These are phyloP conservation scores for Meloidogyne exigua DNA, from an alignment of 1,140 invertebrate species.

Conservation along the genomic window DNA sequence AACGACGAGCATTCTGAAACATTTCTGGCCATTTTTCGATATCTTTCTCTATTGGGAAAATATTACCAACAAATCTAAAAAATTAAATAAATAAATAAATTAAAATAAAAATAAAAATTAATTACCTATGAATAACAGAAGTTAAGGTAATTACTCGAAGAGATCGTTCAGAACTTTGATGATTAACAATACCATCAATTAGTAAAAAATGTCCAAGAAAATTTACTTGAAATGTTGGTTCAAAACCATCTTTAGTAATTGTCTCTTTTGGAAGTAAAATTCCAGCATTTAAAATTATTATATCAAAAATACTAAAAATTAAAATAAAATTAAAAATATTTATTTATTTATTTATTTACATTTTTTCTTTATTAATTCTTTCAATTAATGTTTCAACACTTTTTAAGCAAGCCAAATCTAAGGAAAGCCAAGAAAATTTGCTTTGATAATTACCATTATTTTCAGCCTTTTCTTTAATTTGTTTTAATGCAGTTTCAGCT, in stretches of 20 bases:
- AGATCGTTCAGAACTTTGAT: neutral
- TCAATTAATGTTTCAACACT: slow-evolving; percentile 21
- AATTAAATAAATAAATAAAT: too few relatives aligned
- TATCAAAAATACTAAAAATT: slow-evolving; percentile 33
- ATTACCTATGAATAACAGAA: slow-evolving; percentile 27
- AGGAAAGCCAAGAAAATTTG: slow-evolving; percentile 16
- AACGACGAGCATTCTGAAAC: slow-evolving; percentile 30
- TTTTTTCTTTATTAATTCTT: slow-evolving; percentile 10
- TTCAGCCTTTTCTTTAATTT: slow-evolving; percentile 17
- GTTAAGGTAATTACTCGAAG: slow-evolving; percentile 40
- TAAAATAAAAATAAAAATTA: neutral
- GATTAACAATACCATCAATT: slow-evolving; percentile 21
- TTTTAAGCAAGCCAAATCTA: slow-evolving; percentile 29
- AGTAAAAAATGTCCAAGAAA: slow-evolving; percentile 40
- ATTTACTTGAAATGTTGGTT: slow-evolving; percentile 43
- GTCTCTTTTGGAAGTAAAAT: slow-evolving; percentile 29
- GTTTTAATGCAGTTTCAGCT: slow-evolving; percentile 26
- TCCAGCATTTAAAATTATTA: slow-evolving; percentile 41
- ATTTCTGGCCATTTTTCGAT: slow-evolving; percentile 27
- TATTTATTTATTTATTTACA: neutral
- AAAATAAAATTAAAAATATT: neutral
- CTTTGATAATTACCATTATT: neutral
- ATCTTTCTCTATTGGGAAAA: slow-evolving; percentile 31
- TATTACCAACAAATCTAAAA: slow-evolving; percentile 28
- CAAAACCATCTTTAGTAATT: slow-evolving; percentile 31